Base-by-base conservation (phyloP, 2,888 invertebrate genomes). In the Himalopsyche anomala region DNA sequence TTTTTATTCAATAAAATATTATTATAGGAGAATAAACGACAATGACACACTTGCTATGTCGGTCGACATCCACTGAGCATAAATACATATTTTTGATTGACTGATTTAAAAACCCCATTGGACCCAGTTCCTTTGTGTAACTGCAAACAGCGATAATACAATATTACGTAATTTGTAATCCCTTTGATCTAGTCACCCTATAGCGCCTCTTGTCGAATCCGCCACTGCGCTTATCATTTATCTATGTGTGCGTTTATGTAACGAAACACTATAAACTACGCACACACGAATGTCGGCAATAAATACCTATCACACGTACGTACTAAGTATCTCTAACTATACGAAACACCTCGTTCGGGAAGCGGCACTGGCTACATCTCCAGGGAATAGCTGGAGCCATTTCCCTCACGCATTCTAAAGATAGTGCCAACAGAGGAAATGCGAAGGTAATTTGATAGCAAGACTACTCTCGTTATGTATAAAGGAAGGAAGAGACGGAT, bases 361-460 rank as follows among this genome's bases (percentile, higher is more conserved):
- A 45, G 51, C 54, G 56, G 74, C 80, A 28, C 79, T 36, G 83
- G 80, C 51, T 36, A 54, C 62, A 55, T 85, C 87, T 85, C 86
- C 15, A 51, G 88, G 88, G 87, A 85, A 80, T 74, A 82, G 79
- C 85, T 45, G 74, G 85, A 85, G 69, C 88, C 84, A 84, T 85
- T 82, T 87, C 84, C 87, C 86, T 85, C 86, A 86, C 86, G 86
- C 88, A 85, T 86, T 87, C 87, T 56, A 80, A 85, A 87, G 88
- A 87, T 85, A 88, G 87, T 85, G 88, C 85, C 84, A 87, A 87
- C 86, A 80, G 80, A 84, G 87, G 88, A 87, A 86, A 87, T 88
- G 88, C 86, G 88, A 84, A 87, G 86, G 88, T 88, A 88, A 88
- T 88, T 88, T 82, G 88, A 88, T 88, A 88, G 86, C 85, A 84